Conservation (phyloP, 2,797 vertebrate genomes). For the Thalassophryne amazonica region DNA sequence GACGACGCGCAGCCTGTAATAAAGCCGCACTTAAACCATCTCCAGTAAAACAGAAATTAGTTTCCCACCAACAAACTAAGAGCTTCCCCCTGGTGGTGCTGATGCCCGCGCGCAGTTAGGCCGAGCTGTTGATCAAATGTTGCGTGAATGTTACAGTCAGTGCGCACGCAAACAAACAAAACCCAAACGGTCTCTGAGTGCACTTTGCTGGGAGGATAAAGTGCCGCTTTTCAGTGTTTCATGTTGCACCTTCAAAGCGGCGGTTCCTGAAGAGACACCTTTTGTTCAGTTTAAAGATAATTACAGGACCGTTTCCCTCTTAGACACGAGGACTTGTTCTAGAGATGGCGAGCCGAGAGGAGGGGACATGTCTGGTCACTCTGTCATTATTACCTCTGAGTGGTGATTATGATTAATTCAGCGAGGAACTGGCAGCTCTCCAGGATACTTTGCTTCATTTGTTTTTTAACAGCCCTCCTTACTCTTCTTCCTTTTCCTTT, state of each 20-base stretch:
- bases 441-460: slow-evolving; percentile 37
- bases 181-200: slow-evolving; percentile 25
- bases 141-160: slow-evolving; percentile 3
- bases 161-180: slow-evolving; percentile 6
- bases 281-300: slow-evolving; percentile 46
- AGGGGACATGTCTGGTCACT: slow-evolving; percentile 53
- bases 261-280: slow-evolving; percentile 25
- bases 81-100: slow-evolving; percentile 59
- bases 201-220: slow-evolving; percentile 33
- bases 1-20: slow-evolving; percentile 55
- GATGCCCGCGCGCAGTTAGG: slow-evolving; percentile 31
- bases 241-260: slow-evolving; percentile 37
- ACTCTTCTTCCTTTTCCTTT: slow-evolving; percentile 30
- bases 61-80: slow-evolving; percentile 68
- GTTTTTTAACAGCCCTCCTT: slow-evolving; percentile 29
- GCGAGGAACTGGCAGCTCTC: slow-evolving; percentile 44
- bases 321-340: slow-evolving; percentile 47
- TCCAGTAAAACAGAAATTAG: slow-evolving; percentile 60
- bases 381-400: slow-evolving; percentile 70
- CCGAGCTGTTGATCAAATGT: slow-evolving; percentile 29
- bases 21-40: slow-evolving; percentile 60
- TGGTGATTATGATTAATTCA: slow-evolving; percentile 63
- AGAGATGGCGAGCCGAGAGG: slow-evolving; percentile 41
- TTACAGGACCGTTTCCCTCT: slow-evolving; percentile 40
- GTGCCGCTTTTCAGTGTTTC: slow-evolving; percentile 34